Percentiles rank a stretch among this genome's conserved stretches.
phyloP scores from a whole-genome alignment of 2,797 vertebrate genomes.

The Atherinosoma microstoma region DNA sequence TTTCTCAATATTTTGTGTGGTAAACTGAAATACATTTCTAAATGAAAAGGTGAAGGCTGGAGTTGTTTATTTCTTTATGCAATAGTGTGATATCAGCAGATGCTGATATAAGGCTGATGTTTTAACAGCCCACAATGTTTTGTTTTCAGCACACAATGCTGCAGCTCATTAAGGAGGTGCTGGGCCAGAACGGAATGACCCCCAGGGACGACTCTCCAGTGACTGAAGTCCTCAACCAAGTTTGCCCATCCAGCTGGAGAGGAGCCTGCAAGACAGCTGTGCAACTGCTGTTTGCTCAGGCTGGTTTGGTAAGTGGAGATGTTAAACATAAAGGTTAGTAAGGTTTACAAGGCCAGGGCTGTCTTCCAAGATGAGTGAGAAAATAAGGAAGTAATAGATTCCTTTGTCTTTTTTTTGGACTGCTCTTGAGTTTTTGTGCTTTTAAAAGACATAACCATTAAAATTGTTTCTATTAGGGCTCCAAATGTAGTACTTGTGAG shows the following conservation, averaged over 20 bases:
- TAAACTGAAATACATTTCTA: not conserved
- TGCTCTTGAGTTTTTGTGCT: not conserved
- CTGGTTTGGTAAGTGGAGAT: slow-evolving; percentile 92
- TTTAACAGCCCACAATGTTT: slow-evolving; percentile 22
- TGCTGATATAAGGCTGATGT: slow-evolving; percentile 9
- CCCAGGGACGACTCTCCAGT: slow-evolving; percentile 91
- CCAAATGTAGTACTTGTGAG: not conserved
- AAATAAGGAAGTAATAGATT: too few species aligned
- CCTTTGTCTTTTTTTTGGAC: too few species aligned
- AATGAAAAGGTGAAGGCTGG: not conserved
- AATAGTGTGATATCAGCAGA: slow-evolving; percentile 22
- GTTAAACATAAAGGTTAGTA: not conserved
- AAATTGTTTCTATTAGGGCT: not conserved
- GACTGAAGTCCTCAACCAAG: slow-evolving; percentile 96
- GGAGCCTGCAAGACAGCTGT: slow-evolving; percentile 98
- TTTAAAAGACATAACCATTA: not conserved
- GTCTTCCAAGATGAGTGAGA: not conserved
- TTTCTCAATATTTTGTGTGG: not conserved
- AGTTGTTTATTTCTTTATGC: not conserved
- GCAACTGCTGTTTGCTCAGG: slow-evolving; percentile 96
- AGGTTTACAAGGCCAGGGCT: not conserved
- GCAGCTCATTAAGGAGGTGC: slow-evolving; percentile 94
- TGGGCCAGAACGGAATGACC: slow-evolving; percentile 92
- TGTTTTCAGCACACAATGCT: slow-evolving; percentile 91
- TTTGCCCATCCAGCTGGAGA: slow-evolving; percentile 98